Evolutionary conservation across 2,888 invertebrate species (phyloP), one percentile per base, ranked within the genome.

Genomic region (Nomada goodeniana): DNA sequence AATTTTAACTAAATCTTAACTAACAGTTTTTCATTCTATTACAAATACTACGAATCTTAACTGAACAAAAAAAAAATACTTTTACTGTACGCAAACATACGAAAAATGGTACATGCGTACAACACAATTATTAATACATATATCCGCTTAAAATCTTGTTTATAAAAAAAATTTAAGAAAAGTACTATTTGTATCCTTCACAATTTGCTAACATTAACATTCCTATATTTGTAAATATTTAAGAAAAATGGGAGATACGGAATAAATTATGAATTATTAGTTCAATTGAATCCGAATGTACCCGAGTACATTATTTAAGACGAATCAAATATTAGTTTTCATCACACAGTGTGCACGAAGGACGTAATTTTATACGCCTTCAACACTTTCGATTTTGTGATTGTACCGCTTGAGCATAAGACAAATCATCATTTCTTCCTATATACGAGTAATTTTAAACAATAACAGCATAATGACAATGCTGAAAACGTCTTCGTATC

Each of bases 341-440:
- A 59, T 73, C 68, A 59, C 26, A 29, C n/a, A 47, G 44, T 44
- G 76, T 81, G 61, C 52, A 73, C 44, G 42, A 52, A 84, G 57
- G 57, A 55, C 55, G 73, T 23, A 70, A n/a, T 26, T 59, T 44
- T 50, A 36, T 55, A 64, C 55, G 68, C 63, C 53, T 55, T 73
- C 70, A 59, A 60, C 52, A 79, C 23, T 79, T 50, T 29, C 57
- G 36, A 79, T 72, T 76, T 61, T 26, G 61, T 75, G 75, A 83
- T 87, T 87, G 81, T 83, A 81, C 64, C 60, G 60, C 20, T 83
- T 84, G 87, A 87, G 87, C 80, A 55, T 75, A 60, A 80, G 75
- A 60, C 57, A 61, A 83, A 74, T 50, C 77, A 81, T 72, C 59
- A 50, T 50, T 78, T 52, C 9, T 78, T 50, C 18, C 61, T 73